Conservation (phyloP, 2,113 vertebrate species). For the Salvelinus sp. region DNA sequence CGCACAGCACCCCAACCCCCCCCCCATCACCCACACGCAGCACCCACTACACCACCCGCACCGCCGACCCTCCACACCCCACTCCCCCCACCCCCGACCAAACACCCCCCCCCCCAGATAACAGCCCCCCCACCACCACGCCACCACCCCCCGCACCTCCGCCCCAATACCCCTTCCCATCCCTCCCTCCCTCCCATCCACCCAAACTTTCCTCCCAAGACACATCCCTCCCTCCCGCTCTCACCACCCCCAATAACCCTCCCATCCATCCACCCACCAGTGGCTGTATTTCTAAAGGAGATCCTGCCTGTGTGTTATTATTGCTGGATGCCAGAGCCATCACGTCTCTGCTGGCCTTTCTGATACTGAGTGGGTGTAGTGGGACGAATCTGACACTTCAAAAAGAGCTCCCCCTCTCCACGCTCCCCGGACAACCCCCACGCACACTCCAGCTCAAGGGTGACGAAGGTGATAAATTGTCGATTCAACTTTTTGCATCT, state of each 20-base stretch:
- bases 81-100: no score
- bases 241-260: background rate
- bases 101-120: no score
- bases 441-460: slow-evolving; percentile 17
- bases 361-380: slow-evolving; percentile 4
- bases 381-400: slow-evolving; percentile 20
- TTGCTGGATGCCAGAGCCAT: background rate
- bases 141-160: no score
- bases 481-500: slow-evolving; percentile 56
- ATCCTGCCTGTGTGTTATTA: background rate
- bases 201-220: no score
- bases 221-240: no score
- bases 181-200: no score
- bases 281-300: background rate
- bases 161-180: no score
- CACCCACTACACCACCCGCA: no score
- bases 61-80: no score
- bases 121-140: no score
- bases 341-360: background rate
- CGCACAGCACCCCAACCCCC: no score
- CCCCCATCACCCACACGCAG: no score
- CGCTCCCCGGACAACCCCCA: slow-evolving; percentile 5
- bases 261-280: background rate
- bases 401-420: background rate
- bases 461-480: slow-evolving; percentile 44